phyloP scores from a whole-genome alignment of 2,113 vertebrate genomes.

The Phrynosoma blainvillii region DNA sequence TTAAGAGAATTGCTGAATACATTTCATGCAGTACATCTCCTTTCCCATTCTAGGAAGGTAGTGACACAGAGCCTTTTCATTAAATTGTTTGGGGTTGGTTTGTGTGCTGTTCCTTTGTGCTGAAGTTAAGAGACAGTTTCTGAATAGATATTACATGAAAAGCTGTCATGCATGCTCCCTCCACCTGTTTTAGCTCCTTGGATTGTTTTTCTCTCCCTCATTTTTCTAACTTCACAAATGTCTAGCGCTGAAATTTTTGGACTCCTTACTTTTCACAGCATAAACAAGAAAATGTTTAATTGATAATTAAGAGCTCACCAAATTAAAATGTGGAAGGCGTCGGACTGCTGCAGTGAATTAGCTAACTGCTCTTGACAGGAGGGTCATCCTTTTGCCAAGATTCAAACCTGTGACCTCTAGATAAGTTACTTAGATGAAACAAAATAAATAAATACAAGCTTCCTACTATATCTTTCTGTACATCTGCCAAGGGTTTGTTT shows the following conservation, averaged over 20 bases:
- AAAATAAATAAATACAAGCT: conserved; percentile 68
- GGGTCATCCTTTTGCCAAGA: conserved; percentile 56
- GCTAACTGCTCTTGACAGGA: conserved; percentile 54
- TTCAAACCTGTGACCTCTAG: conserved; percentile 77
- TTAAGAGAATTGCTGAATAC: background rate
- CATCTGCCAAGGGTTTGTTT: conserved; percentile 79
- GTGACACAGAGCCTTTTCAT: accelerated
- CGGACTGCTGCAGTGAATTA: conserved; percentile 34
- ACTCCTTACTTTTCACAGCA: conserved; percentile 12
- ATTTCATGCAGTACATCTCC: background rate
- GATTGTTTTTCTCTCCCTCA: background rate
- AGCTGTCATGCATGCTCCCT: background rate
- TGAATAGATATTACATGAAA: background rate
- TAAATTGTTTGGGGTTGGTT: background rate
- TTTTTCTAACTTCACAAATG: background rate
- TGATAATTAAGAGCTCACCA: conserved; percentile 1
- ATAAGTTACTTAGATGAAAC: conserved; percentile 75
- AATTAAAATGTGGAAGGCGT: conserved; percentile 39
- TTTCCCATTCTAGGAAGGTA: background rate
- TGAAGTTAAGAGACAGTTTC: background rate
- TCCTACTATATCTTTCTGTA: conserved; percentile 76
- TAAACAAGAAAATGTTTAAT: background rate
- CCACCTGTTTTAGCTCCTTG: background rate
- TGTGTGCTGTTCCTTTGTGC: background rate
- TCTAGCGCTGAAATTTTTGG: background rate